These are phyloP conservation scores for Drosophila fungiperda DNA, from an alignment of 2,888 invertebrate genomes.

Conservation along the genomic window DNA sequence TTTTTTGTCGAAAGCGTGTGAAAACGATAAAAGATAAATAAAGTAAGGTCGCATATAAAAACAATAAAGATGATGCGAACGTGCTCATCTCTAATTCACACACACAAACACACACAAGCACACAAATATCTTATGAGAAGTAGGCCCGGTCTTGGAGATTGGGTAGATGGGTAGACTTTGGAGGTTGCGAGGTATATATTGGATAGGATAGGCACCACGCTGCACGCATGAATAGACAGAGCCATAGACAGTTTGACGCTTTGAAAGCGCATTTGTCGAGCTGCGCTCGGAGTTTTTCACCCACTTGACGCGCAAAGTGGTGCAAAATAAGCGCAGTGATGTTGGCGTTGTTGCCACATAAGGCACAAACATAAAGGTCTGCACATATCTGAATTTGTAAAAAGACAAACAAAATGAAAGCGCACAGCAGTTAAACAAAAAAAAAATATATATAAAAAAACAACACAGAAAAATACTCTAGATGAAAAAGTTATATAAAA, in stretches of 20 bases:
- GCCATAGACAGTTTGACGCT: constrained; percentile 58
- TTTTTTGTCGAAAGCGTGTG: constrained; percentile 29
- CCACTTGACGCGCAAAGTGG: constrained; percentile 79
- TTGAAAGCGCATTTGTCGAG: constrained; percentile 69
- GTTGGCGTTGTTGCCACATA: constrained; percentile 26
- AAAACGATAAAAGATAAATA: constrained; percentile 22
- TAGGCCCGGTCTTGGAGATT: constrained; percentile 30
- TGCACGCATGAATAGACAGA: constrained; percentile 56
- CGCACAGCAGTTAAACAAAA: constrained; percentile 50
- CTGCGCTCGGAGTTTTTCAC: constrained; percentile 63
- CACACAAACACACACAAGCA: constrained; percentile 9
- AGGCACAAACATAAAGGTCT: constrained; percentile 47
- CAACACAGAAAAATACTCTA: constrained; percentile 17
- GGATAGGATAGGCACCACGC: constrained; percentile 7
- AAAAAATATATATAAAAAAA: constrained; percentile 25
- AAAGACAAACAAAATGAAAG: constrained; percentile 74
- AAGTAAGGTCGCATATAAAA: constrained; percentile 28
- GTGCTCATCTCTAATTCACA: constrained; percentile 54
- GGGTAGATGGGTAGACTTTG: constrained; percentile 1
- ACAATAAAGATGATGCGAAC: constrained; percentile 51
- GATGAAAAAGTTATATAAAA: constrained; percentile 45
- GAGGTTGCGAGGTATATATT: not conserved
- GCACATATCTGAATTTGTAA: constrained; percentile 30
- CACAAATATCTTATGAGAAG: constrained; percentile 10
- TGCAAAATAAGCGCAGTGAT: constrained; percentile 69